These are phyloP conservation scores for Pammene aurita DNA, from an alignment of 2,888 invertebrate species.

Conservation along the genomic window DNA sequence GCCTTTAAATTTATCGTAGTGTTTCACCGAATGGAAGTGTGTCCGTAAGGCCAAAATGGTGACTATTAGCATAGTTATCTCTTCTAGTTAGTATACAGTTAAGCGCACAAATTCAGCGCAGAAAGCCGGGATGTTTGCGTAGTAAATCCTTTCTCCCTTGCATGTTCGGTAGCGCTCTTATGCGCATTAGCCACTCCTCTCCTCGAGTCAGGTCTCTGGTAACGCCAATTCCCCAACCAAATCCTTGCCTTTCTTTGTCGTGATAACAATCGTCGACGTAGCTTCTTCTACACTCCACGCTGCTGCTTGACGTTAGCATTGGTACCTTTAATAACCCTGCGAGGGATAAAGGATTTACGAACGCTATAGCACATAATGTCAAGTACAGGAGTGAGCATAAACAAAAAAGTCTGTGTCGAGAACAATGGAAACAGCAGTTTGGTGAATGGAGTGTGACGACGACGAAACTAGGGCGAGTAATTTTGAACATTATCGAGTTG, in stretches of 20 bases:
- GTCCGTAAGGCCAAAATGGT: slow-evolving; percentile 66
- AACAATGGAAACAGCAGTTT: slow-evolving; percentile 67
- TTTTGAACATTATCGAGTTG: slow-evolving; percentile 72
- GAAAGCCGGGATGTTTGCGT: slow-evolving; percentile 57
- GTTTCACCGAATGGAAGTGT: slow-evolving; percentile 67
- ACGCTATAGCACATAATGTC: slow-evolving; percentile 44
- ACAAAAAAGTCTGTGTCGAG: slow-evolving; percentile 62
- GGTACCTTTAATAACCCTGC: slow-evolving; percentile 40
- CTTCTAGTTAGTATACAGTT: slow-evolving; percentile 74
- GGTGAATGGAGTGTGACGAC: slow-evolving; percentile 70
- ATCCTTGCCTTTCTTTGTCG: neutral
- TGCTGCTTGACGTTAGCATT: slow-evolving; percentile 27
- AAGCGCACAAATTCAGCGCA: slow-evolving; percentile 66
- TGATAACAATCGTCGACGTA: slow-evolving; percentile 13
- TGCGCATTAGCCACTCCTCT: slow-evolving; percentile 16
- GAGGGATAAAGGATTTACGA: slow-evolving; percentile 67
- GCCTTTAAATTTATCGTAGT: slow-evolving; percentile 74
- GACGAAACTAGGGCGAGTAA: slow-evolving; percentile 80
- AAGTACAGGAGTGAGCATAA: slow-evolving; percentile 46
- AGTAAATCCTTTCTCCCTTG: slow-evolving; percentile 72
- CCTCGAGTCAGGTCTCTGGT: slow-evolving; percentile 7
- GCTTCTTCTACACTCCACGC: slow-evolving; percentile 26
- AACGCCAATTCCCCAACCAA: neutral
- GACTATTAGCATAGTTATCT: slow-evolving; percentile 78
- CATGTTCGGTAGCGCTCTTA: slow-evolving; percentile 49